Percentiles rank a stretch among this genome's conserved stretches.
These are phyloP conservation scores for Steinernema scapterisci DNA, from an alignment of 2,888 invertebrate species.

Conservation along the genomic window DNA sequence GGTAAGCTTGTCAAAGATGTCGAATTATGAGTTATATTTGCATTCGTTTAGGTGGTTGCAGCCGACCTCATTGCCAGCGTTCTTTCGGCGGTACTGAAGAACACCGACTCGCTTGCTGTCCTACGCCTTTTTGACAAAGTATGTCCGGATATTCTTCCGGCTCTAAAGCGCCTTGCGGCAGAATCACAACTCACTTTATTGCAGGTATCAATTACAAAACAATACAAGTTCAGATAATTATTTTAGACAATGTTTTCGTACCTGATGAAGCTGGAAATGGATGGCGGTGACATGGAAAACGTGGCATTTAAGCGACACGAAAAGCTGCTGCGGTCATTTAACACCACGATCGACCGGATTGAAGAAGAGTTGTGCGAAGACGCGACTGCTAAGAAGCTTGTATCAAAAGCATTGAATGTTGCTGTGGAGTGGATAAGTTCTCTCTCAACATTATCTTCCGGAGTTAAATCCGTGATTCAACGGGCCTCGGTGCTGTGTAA, in stretches of 20 bases:
- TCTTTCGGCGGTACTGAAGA: background rate
- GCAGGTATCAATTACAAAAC: background rate
- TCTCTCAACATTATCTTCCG: background rate
- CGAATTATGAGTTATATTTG: background rate
- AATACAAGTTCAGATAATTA: too few species aligned
- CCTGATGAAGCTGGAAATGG: slow-evolving; percentile 18
- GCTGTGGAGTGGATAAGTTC: background rate
- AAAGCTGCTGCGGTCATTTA: background rate
- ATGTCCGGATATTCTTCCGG: slow-evolving; percentile 11
- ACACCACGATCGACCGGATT: background rate
- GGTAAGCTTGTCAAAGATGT: background rate
- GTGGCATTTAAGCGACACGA: background rate
- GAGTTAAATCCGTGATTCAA: background rate
- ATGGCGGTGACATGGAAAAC: slow-evolving; percentile 1
- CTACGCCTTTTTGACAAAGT: background rate
- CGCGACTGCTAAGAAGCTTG: background rate
- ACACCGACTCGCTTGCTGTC: slow-evolving; percentile 13
- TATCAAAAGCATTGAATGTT: background rate
- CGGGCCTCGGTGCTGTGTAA: background rate
- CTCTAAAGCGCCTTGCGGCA: background rate
- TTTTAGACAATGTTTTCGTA: slow-evolving; percentile 17
- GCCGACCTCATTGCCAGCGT: background rate
- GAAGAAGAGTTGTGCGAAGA: slow-evolving; percentile 22
- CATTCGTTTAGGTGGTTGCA: background rate
- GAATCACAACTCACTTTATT: background rate